These are phyloP conservation scores for Diaphora mendica DNA, from an alignment of 2,888 invertebrate species.

Conservation along the genomic window DNA sequence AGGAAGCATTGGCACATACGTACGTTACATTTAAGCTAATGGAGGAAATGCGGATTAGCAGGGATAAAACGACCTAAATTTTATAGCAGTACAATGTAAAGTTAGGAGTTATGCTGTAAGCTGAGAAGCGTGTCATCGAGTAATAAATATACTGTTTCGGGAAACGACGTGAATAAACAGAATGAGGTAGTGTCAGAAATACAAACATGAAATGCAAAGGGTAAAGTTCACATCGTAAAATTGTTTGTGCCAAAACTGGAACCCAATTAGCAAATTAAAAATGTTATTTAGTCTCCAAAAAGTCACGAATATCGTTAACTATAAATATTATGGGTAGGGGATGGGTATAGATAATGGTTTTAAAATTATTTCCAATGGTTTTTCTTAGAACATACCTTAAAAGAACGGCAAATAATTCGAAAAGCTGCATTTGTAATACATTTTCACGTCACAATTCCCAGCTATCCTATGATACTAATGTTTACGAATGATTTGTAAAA, in stretches of 20 bases:
- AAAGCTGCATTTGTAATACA: not conserved
- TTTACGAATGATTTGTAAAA: not conserved
- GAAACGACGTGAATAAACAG: slow-evolving; percentile 57
- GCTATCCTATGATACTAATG: not conserved
- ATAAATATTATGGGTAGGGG: not conserved
- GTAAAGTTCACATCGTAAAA: slow-evolving; percentile 8
- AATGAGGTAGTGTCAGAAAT: slow-evolving; percentile 6
- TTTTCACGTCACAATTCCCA: not conserved
- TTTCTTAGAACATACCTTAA: too few species aligned
- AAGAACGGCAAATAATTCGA: not conserved
- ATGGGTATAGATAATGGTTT: not conserved
- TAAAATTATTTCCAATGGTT: not conserved
- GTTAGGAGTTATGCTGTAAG: slow-evolving; percentile 58
- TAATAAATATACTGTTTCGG: slow-evolving; percentile 68
- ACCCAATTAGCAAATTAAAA: not conserved
- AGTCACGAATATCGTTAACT: not conserved
- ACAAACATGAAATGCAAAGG: slow-evolving; percentile 21
- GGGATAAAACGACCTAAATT: slow-evolving; percentile 69
- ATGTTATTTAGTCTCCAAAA: not conserved
- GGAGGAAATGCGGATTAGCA: slow-evolving; percentile 65
- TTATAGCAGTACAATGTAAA: slow-evolving; percentile 52
- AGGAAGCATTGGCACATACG: slow-evolving; percentile 15
- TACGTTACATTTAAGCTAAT: slow-evolving; percentile 25
- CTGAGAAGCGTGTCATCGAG: slow-evolving; percentile 69
- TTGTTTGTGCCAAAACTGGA: not conserved